These are phyloP conservation scores for Oscheius sp. DNA, from an alignment of 2,888 invertebrate species.

Conservation along the genomic window DNA sequence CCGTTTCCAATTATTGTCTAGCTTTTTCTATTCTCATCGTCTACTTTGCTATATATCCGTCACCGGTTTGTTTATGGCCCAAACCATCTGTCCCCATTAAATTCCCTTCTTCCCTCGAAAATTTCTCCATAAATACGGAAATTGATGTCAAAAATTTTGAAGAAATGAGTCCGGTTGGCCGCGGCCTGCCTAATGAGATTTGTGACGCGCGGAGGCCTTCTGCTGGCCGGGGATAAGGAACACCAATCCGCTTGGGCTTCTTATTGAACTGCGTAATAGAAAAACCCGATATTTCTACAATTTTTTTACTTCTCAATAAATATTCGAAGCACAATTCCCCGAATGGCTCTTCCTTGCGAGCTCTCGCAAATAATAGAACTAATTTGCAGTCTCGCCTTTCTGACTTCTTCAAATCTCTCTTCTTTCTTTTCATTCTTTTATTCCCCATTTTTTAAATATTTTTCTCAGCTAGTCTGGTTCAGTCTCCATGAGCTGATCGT, in stretches of 20 bases:
- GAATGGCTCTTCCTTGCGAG: not conserved
- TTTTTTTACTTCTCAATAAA: not conserved
- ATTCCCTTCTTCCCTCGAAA: not conserved
- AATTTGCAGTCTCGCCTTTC: conserved; percentile 14
- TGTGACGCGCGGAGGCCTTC: conserved; percentile 25
- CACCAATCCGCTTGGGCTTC: not conserved
- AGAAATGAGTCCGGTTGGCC: conserved; percentile 16
- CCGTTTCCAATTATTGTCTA: not conserved
- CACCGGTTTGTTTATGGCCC: too few species aligned
- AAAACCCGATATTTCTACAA: not conserved
- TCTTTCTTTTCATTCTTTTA: not conserved
- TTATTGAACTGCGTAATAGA: too few species aligned
- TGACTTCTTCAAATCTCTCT: not conserved
- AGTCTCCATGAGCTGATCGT: conserved; percentile 15
- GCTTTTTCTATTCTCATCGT: not conserved
- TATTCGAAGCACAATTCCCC: conserved; percentile 5
- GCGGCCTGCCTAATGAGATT: conserved; percentile 35
- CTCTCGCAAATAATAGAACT: conserved; percentile 22
- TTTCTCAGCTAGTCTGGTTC: not conserved
- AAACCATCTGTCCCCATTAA: not conserved
- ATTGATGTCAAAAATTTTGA: conserved; percentile 13
- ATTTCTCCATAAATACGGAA: not conserved
- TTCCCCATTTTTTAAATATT: not conserved
- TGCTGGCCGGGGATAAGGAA: conserved; percentile 5
- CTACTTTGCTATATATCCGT: not conserved